Evolutionary conservation across 2,113 vertebrate genomes (phyloP), one percentile per base, ranked within the genome.

Genomic region (Dipodomys spectabilis): DNA sequence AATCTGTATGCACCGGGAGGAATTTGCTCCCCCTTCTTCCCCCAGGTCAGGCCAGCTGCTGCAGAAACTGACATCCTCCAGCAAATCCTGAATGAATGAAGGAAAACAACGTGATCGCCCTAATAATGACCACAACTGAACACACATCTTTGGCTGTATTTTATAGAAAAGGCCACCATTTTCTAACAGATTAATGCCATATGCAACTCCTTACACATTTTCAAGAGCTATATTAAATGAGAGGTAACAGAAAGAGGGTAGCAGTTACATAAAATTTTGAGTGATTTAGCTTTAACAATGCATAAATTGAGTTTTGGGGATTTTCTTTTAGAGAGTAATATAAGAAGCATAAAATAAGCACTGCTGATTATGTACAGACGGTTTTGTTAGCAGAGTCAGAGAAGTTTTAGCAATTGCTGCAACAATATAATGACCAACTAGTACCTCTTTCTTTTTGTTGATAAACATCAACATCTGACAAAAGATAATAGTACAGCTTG

Each of bases 61-160:
- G 96, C 98, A 97, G 98, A 95, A 98, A 95, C 97, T 98, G 98
- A 97, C 97, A 97, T 98, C 97, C 97, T 97, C 97, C 86, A 96
- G 98, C 97, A 98, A 97, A 98, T 98, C 98, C 97, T 97, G 97
- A 98, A 98, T 98, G 97, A 98, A 98, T 98, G 98, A 98, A 98
- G 98, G 97, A 98, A 98, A 98, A 97, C 98, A 98, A 98, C 98
- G 98, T 98, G 98, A 98, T 98, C 95, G 93, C 97, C 97, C 97
- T 98, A 97, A 98, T 98, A 98, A 98, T 98, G 97, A 97, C 97
- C 96, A 96, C 97, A 93, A 81, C 96, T 94, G 95, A 97, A 83
- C 96, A 95, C 96, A 97, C 93, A 93, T 97, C 97, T 96, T 96
- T 97, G 97, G 96, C 97, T 98, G 97, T 96, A 97, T 97, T 97